Base-by-base conservation (phyloP, 2,113 vertebrate species). In the Puffinus mauretanicus region DNA sequence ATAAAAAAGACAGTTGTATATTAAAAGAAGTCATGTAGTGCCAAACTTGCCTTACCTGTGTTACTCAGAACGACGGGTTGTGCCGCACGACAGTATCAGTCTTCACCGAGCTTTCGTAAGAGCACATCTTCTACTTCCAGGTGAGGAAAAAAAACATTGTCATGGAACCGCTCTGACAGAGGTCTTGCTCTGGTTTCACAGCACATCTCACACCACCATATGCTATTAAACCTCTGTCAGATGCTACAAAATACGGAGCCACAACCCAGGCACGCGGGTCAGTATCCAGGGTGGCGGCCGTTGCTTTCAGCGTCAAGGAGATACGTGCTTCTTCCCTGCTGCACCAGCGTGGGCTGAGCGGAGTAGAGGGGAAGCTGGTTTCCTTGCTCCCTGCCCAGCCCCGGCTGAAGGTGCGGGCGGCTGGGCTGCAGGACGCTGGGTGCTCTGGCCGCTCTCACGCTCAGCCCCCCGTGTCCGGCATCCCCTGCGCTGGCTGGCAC, bases 61-160 rank as follows among this genome's bases (percentile, higher is more conserved):
- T 47, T 36, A 34, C 9, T 2, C 11, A 8, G 70, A 30, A 52
- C 2, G 38, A 29, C 0, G 2, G 9, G n/a, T 40, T 7, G 1
- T 36, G 70, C 42, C 1, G 1, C 20, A 7, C 4, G 19, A 20
- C 13, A 15, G 2, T 6, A 16, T 4, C 16, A 9, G 34, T 30
- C 55, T n/a, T 38, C 49, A 17, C 15, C 16, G 42, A 67, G 38
- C 49, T 57, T 11, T 52, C 30, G 4, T 42, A 40, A 64, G 8
- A 58, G 15, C 25, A 1, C 13, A 11, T n/a, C 47, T 73, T 29
- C n/a, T 25, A 26, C 26, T 54, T 70, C 47, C 55, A 46, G 51
- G 49, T 14, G 44, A 51, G 24, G 6, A 46, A 69, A 38, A 38
- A 61, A 18, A 20, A 20, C 2, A 19, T 11, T 49, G 46, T 36